phyloP scores from a whole-genome alignment of 2,113 vertebrate genomes.

The Clarias magur region DNA sequence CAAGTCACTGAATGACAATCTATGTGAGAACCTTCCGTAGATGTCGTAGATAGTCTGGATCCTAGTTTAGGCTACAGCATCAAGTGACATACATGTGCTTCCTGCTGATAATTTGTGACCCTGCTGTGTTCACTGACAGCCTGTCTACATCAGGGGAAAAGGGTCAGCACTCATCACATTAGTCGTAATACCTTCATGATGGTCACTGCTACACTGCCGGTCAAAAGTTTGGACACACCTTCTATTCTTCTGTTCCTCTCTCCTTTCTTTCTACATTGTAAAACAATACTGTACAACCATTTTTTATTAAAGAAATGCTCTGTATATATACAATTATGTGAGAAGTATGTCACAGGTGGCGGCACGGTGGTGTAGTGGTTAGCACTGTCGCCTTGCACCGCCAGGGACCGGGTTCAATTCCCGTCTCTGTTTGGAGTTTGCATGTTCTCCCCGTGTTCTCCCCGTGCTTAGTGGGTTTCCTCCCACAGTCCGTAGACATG shows the following conservation, averaged over 20 bases:
- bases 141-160: conserved; percentile 60
- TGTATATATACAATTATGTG: too few species aligned
- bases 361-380: too few species aligned
- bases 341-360: background rate
- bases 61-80: conserved; percentile 57
- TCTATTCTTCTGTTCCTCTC: too few species aligned
- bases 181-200: background rate
- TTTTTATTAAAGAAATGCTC: too few species aligned
- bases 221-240: background rate
- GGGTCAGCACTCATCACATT: conserved; percentile 47
- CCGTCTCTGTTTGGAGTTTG: too few species aligned
- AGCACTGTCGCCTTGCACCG: too few species aligned
- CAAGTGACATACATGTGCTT: conserved; percentile 60
- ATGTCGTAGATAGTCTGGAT: conserved; percentile 44
- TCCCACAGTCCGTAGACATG: too few species aligned
- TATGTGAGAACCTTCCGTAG: conserved; percentile 16
- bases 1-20: background rate
- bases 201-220: background rate
- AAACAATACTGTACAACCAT: too few species aligned
- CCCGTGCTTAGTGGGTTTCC: too few species aligned
- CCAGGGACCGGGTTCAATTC: too few species aligned
- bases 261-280: too few species aligned
- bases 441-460: too few species aligned
- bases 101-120: conserved; percentile 65
- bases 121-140: conserved; percentile 52